phyloP scores from a whole-genome alignment of 1,140 invertebrate species.

The Temnothorax nylanderi region DNA sequence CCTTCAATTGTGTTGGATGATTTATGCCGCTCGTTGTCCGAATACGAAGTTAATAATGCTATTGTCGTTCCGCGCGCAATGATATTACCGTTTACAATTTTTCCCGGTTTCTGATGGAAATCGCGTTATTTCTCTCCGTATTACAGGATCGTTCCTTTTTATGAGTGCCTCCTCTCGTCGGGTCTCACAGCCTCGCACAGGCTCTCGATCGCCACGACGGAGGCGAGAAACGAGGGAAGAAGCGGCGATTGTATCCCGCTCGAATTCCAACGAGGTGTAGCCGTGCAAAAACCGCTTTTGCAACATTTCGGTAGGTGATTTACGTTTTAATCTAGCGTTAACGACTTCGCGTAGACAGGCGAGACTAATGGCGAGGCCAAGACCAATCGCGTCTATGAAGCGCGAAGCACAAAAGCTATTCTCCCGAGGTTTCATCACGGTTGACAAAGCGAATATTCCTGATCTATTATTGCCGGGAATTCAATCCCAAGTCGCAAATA shows the following conservation, averaged over 20 bases:
- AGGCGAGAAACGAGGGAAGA: neutral
- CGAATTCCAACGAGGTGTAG: conserved; percentile 58
- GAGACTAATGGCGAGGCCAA: conserved; percentile 73
- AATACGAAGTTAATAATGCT: conserved; percentile 16
- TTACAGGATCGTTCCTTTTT: conserved; percentile 2
- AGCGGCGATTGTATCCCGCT: conserved; percentile 49
- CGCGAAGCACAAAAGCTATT: conserved; percentile 66
- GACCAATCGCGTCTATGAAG: conserved; percentile 75
- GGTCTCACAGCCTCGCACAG: neutral
- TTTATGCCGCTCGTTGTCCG: conserved; percentile 34
- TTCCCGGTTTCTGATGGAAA: conserved; percentile 1
- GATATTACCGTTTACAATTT: conserved; percentile 16
- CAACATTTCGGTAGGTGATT: conserved; percentile 55
- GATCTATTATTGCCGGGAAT: conserved; percentile 46
- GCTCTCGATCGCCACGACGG: neutral
- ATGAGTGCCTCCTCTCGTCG: no score
- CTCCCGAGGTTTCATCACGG: conserved; percentile 43
- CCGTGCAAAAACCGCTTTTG: conserved; percentile 50
- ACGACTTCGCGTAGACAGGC: conserved; percentile 55
- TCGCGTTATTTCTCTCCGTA: neutral
- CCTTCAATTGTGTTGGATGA: conserved; percentile 23
- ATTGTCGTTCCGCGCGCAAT: conserved; percentile 28
- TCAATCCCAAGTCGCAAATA: conserved; percentile 41
- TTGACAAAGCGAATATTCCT: conserved; percentile 54
- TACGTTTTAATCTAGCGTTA: conserved; percentile 65